Percentiles rank a stretch among this genome's conserved stretches.
These are phyloP conservation scores for Sinotaia quadrata DNA, from an alignment of 2,888 invertebrate species.

Conservation along the genomic window DNA sequence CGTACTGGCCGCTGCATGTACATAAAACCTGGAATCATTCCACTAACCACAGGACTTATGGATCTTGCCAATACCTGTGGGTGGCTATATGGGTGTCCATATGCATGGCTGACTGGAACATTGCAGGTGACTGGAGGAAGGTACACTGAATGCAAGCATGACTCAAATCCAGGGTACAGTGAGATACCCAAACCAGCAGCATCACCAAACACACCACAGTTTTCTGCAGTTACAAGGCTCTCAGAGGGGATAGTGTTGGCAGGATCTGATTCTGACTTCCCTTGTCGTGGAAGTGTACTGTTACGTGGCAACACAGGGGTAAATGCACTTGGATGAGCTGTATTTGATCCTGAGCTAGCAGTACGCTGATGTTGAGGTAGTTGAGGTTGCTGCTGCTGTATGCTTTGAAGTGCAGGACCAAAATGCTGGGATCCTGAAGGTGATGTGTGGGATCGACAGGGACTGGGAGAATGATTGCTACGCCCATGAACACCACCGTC, in stretches of 20 bases:
- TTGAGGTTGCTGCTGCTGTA: slow-evolving; percentile 31
- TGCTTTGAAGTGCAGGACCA: slow-evolving; percentile 38
- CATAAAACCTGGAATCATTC: slow-evolving; percentile 34
- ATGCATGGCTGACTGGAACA: slow-evolving; percentile 18
- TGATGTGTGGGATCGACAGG: slow-evolving; percentile 25
- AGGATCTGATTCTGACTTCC: slow-evolving; percentile 22
- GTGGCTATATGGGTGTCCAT: background rate
- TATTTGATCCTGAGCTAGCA: slow-evolving; percentile 56
- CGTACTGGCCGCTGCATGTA: slow-evolving; percentile 27
- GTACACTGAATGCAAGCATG: slow-evolving; percentile 24
- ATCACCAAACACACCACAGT: slow-evolving; percentile 25
- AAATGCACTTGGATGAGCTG: slow-evolving; percentile 59
- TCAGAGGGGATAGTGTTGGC: no score
- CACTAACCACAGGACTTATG: slow-evolving; percentile 33
- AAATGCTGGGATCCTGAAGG: slow-evolving; percentile 37
- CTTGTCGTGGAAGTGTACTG: slow-evolving; percentile 55
- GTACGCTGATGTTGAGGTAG: slow-evolving; percentile 53
- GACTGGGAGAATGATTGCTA: slow-evolving; percentile 27
- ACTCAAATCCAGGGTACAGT: slow-evolving; percentile 13
- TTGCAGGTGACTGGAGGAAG: slow-evolving; percentile 21
- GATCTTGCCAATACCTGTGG: slow-evolving; percentile 22
- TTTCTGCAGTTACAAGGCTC: slow-evolving; percentile 8
- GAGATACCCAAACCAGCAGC: background rate
- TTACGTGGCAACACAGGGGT: slow-evolving; percentile 58
- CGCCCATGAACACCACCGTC: slow-evolving; percentile 23